Evolutionary conservation across 1,140 invertebrate species (phyloP), one percentile per base, ranked within the genome.

Genomic region (Chironomus striatipennis): DNA sequence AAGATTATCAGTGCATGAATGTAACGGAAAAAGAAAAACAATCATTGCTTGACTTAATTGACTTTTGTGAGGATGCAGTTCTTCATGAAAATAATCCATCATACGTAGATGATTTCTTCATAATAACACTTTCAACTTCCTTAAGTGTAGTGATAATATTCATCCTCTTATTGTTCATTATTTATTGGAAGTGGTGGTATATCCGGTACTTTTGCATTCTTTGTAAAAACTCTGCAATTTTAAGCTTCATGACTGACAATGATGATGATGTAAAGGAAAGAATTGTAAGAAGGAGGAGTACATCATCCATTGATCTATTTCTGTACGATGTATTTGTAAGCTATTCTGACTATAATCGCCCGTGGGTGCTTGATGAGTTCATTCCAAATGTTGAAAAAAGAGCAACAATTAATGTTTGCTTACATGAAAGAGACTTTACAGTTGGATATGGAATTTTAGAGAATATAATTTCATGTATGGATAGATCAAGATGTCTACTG

Each of bases 401-500:
- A 15, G 83, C 83, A 43, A 83, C 83, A 74, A 79, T 87, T 74
- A 86, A 83, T 74, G 86, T 88, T 8, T 89, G 88, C 77, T 79
- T 89, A 0, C 88, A 89, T 76, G 87, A 88, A 78, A 82, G 88
- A 74, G 88, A 89, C 75, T 89, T 89, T 80, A 84, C 85, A 83
- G 83, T 85, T 21, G 87, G 87, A 2, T 80, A 87, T 0, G 86
- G 86, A 20, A 88, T 88, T 57, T 77, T 88, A 74, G 87, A 89
- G 78, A 89, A 89, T 74, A 89, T 89, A 73, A 85, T 89, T 0
- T 85, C 86, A 0, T 87, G 86, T 76, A 88, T 89, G 84, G 87
- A 89, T 77, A 81, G 85, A 5, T 88, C 87, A 1, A 81, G 84
- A 17, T 83, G 83, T 1, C 83, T 89, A 1, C 83, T 89, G 79